Evolutionary conservation across 2,797 vertebrate species (phyloP).

Genomic region (Platyrinchus mystaceus): DNA sequence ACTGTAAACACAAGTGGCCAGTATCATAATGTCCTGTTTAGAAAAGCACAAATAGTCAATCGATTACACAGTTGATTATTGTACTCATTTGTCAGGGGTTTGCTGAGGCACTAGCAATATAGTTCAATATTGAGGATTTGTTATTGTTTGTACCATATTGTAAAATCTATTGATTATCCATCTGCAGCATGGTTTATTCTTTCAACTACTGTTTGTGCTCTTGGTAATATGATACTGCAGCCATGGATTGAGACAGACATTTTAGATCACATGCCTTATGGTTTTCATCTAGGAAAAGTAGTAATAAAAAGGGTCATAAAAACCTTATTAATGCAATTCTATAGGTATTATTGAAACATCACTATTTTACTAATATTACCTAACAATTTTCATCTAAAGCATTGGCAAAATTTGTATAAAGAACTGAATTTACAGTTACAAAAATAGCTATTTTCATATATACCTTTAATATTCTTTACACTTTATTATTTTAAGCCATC

Average conservation of each 20-base stretch:
- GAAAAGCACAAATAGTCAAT: background rate
- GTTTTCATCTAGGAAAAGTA: background rate
- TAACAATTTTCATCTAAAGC: background rate
- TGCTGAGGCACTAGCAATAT: background rate
- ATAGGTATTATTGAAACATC: background rate
- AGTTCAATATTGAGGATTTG: background rate
- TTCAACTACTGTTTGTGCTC: slow-evolving; percentile 10
- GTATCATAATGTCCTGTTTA: background rate
- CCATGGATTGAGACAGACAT: background rate
- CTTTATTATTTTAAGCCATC: slow-evolving; percentile 5
- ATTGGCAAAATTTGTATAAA: background rate
- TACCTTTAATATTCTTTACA: background rate
- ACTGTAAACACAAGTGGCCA: background rate
- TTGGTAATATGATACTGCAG: background rate
- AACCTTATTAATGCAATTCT: background rate
- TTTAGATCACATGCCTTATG: background rate
- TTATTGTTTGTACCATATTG: background rate
- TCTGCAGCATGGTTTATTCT: slow-evolving; percentile 6
- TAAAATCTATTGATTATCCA: slow-evolving; percentile 29
- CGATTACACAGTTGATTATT: background rate
- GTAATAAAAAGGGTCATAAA: slow-evolving; percentile 18
- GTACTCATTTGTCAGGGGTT: background rate
- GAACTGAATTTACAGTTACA: background rate
- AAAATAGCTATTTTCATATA: background rate
- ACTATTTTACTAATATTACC: slow-evolving; percentile 18